Evolutionary conservation across 2,113 vertebrate species (phyloP), one percentile per base, ranked within the genome.

Genomic region (Ailurus styani): DNA sequence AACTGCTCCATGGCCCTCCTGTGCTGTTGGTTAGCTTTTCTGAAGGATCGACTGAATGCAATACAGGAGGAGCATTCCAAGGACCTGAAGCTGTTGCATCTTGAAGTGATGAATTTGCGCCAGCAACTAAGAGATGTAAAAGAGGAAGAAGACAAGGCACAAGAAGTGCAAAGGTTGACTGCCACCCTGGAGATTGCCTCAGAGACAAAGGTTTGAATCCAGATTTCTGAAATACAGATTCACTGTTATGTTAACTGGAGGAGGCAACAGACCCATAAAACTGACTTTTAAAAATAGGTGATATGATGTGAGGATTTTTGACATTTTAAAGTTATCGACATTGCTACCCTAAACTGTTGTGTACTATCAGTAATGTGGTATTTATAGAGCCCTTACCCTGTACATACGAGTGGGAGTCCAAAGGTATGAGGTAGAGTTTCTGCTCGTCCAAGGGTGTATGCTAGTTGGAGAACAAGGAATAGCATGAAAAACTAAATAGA

Each of bases 71-170:
- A 99, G 5, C 98, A 98, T 40, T 96, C 98, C n/a, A 98, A 97
- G 77, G 99, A 99, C 91, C 90, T 98, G 88, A 98, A 96, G 79
- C 95, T 96, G 27, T 70, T 98, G 50, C 97, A 97, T 57, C 93
- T 97, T 21, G 98, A 99, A 97, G 94, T 98, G 70, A 96, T 91
- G 97, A 98, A 94, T 86, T 93, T 99, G 88, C 90, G 29, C 93
- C 98, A 99, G 77, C 98, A 97, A 20, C 92, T 99, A 27, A 97
- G 84, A 81, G 90, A 98, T 94, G 93, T 93, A 5, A 98, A 98
- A 87, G 98, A 99, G 88, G 98, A 99, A 55, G 98, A 98, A 94
- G 98, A 98, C 86, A 98, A 97, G 92, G 98, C 98, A 37, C 97
- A 95, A 57, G 70, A 98, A 89, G 96, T 97, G 54, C 97, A 98